Base-by-base conservation (phyloP, 2,888 invertebrate genomes). In the Heteropelma amictum region DNA sequence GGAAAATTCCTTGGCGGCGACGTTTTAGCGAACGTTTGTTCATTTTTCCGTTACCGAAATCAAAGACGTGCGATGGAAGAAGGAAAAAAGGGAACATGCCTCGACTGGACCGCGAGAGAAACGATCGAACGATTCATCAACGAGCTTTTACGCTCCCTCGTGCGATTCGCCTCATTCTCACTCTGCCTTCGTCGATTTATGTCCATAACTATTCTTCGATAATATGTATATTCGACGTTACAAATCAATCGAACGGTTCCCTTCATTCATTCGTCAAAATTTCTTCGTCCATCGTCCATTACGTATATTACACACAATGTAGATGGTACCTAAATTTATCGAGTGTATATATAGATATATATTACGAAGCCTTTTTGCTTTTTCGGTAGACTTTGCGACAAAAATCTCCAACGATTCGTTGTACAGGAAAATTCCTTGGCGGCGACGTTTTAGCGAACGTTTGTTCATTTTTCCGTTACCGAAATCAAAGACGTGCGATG, bases 51-150 rank as follows among this genome's bases (percentile, higher is more conserved):
- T n/a, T n/a, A n/a, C n/a, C n/a, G n/a, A n/a, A n/a, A n/a, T n/a
- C n/a, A n/a, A n/a, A n/a, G n/a, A n/a, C n/a, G n/a, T n/a, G 53
- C 8, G 4, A 14, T 1, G 3, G 3, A 38, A n/a, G 38, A 7
- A 12, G 3, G 10, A 54, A 6, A 12, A 35, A 35, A 5, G n/a
- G 33, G 21, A 54, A 17, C 23, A 21, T 10, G 5, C 23, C 8
- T 26, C 17, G 56, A 10, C 3, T 26, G 40, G 17, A 28, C n/a
- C n/a, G n/a, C n/a, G 21, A 21, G 6, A 21, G 8, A 35, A 35
- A 21, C 26, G 19, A 54, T 54, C 74, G 77, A 76, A 78, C 79
- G 80, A 82, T 79, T 81, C 75, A 80, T 79, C 81, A 76, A 26
- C 61, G 76, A 68, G 19, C 4, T 40, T 14, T 30, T 40, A 17